Percentiles rank a stretch among this genome's conserved stretches.
phyloP scores from a whole-genome alignment of 2,888 invertebrate genomes.

The Philaethria dido region DNA sequence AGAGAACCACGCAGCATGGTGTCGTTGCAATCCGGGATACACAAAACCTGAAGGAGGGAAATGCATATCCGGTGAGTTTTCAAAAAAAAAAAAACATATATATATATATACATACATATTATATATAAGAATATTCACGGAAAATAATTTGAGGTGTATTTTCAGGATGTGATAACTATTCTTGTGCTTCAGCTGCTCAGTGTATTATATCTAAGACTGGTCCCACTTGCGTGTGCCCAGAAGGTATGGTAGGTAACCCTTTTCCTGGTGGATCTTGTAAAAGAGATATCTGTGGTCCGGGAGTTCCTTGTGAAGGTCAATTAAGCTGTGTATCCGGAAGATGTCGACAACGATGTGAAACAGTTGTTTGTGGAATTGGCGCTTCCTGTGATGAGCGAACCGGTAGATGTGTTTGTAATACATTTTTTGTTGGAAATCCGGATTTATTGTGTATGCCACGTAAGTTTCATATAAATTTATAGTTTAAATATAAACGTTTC shows the following conservation, averaged over 20 bases:
- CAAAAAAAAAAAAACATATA: not conserved
- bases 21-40: conserved; percentile 93
- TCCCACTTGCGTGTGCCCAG: conserved; percentile 94
- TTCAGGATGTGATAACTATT: conserved; percentile 88
- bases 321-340: conserved; percentile 93
- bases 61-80: conserved; percentile 89
- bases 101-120: not conserved
- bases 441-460: conserved; percentile 95
- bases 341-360: conserved; percentile 94
- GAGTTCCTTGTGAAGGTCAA: conserved; percentile 90
- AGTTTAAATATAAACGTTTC: not conserved
- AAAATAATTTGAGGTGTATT: conserved; percentile 50
- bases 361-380: conserved; percentile 93
- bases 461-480: conserved; percentile 77
- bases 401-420: conserved; percentile 93
- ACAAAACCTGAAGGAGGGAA: conserved; percentile 90
- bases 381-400: conserved; percentile 92
- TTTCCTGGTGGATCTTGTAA: conserved; percentile 94
- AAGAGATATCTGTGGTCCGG: conserved; percentile 91
- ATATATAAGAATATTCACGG: not conserved
- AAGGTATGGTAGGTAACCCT: conserved; percentile 94
- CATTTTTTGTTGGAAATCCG: conserved; percentile 94
- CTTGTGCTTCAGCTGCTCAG: conserved; percentile 92
- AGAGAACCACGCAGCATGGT: conserved; percentile 94
- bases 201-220: conserved; percentile 93